A percentile compares a stretch with the other conserved stretches of the same genome.
Conservation (phyloP, 2,113 vertebrate genomes). For the Zosterops lateralis region DNA sequence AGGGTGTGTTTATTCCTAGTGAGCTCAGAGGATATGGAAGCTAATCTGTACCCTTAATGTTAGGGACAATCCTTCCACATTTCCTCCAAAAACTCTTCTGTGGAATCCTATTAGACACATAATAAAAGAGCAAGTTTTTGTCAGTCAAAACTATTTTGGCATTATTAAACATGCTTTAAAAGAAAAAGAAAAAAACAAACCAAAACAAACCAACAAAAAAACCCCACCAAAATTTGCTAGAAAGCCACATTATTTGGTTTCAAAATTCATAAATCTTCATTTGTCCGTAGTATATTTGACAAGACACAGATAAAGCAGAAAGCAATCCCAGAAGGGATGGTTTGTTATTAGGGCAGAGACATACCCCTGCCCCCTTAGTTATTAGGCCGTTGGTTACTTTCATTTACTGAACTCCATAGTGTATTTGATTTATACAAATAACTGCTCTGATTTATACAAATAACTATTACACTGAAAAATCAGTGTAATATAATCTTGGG, state of each 20-base stretch:
- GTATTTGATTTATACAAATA: background rate
- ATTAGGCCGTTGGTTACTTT: background rate
- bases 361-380: background rate
- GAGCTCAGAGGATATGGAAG: background rate
- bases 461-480: background rate
- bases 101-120: background rate
- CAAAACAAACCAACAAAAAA: background rate
- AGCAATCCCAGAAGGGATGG: background rate
- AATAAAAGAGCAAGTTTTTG: background rate
- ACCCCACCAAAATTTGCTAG: background rate
- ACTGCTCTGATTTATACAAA: background rate
- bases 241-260: background rate
- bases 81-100: background rate
- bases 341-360: background rate
- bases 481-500: background rate
- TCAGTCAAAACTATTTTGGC: background rate
- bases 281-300: background rate
- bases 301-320: background rate
- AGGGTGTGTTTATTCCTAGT: background rate
- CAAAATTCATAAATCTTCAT: background rate
- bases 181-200: background rate
- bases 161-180: background rate
- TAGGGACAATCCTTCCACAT: background rate
- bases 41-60: background rate
- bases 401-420: background rate